These are phyloP conservation scores for Chymomyza fuscimana DNA, from an alignment of 2,888 invertebrate genomes.

Conservation along the genomic window DNA sequence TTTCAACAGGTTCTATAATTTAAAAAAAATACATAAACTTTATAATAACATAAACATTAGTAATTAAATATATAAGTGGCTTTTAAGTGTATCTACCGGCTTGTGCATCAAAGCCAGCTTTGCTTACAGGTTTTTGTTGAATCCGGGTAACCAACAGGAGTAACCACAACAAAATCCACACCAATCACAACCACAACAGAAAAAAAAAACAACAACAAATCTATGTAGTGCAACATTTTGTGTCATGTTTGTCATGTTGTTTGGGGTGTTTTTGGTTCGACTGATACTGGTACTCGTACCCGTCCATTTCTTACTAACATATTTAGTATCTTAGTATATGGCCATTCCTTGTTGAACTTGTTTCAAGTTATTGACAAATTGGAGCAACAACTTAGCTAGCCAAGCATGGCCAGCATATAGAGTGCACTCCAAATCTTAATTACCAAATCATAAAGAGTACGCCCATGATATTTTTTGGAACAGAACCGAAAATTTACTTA, in stretches of 20 bases:
- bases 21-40: too few relatives aligned
- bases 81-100: not conserved
- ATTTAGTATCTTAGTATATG: slow-evolving; percentile 17
- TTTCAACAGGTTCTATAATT: too few relatives aligned
- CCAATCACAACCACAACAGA: slow-evolving; percentile 24
- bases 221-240: slow-evolving; percentile 63
- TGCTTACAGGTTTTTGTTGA: slow-evolving; percentile 21
- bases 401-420: slow-evolving; percentile 38
- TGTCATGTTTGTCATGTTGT: slow-evolving; percentile 49
- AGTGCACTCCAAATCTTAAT: slow-evolving; percentile 48
- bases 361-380: slow-evolving; percentile 20
- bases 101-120: not conserved
- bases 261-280: slow-evolving; percentile 41
- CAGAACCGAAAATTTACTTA: slow-evolving; percentile 65
- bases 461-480: slow-evolving; percentile 70
- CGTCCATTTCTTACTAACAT: slow-evolving; percentile 15
- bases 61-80: too few relatives aligned
- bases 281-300: slow-evolving; percentile 8
- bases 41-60: too few relatives aligned
- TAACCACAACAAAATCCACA: slow-evolving; percentile 20
- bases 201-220: slow-evolving; percentile 27
- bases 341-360: slow-evolving; percentile 30
- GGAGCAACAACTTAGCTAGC: slow-evolving; percentile 41
- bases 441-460: slow-evolving; percentile 55
- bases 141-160: slow-evolving; percentile 63